Conservation (phyloP, 2,113 vertebrate genomes). For the Lampris megalopsis region DNA sequence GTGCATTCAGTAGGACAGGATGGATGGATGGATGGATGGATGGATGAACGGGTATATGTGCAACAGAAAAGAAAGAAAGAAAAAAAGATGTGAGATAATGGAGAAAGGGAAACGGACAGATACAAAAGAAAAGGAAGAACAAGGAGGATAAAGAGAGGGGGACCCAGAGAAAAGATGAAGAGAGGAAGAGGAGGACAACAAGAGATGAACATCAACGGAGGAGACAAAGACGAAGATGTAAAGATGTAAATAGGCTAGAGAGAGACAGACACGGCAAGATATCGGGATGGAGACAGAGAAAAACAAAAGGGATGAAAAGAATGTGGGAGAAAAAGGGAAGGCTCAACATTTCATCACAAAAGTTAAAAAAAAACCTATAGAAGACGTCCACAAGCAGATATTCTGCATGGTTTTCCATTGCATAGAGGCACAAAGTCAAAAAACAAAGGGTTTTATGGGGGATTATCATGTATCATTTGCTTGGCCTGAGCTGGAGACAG, state of each 20-base stretch:
- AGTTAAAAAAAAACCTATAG: too few species aligned
- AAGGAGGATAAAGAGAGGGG: neutral
- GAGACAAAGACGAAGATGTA: neutral
- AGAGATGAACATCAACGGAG: neutral
- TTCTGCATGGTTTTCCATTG: too few species aligned
- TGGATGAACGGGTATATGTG: neutral
- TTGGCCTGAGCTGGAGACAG: constrained; percentile 31
- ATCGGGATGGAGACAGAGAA: too few species aligned
- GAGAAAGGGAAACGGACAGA: neutral
- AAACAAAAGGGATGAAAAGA: too few species aligned
- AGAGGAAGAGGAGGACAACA: neutral
- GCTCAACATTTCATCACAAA: too few species aligned
- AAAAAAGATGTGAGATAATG: constrained; percentile 7
- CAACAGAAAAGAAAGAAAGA: neutral
- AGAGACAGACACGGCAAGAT: constrained; percentile 1
- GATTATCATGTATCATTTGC: constrained; percentile 24
- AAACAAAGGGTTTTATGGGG: constrained; percentile 19
- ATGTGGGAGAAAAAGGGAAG: too few species aligned
- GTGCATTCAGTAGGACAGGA: neutral
- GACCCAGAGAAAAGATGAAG: neutral
- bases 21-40: neutral
- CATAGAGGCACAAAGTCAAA: too few species aligned
- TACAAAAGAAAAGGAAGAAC: neutral
- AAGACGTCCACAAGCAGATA: too few species aligned
- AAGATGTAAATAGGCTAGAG: neutral